Evolutionary conservation across 2,797 vertebrate species (phyloP).

Genomic region (Neoniphon sammara): DNA sequence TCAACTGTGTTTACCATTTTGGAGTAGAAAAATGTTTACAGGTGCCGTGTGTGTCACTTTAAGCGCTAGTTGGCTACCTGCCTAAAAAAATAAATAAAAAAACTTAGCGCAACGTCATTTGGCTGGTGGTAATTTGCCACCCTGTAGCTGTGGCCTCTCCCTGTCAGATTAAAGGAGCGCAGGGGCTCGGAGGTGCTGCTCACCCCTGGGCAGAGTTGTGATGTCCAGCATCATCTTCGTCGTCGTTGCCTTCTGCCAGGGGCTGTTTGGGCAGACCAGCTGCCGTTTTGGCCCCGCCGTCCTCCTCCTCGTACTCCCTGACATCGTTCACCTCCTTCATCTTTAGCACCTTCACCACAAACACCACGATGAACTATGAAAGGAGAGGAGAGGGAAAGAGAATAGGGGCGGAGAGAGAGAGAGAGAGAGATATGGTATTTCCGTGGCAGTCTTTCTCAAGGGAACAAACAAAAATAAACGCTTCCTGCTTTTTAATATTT

Average conservation of each 20-base stretch:
- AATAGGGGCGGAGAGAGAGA: neutral
- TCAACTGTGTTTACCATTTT: too few relatives aligned
- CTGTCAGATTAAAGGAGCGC: neutral
- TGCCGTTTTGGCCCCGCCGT: constrained; percentile 60
- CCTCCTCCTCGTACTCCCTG: constrained; percentile 90
- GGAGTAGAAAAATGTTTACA: too few relatives aligned
- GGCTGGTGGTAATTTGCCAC: constrained; percentile 20
- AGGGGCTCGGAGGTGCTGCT: constrained; percentile 56
- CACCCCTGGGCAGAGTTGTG: constrained; percentile 81
- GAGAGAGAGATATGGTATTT: neutral
- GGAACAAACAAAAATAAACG: neutral
- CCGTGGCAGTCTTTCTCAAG: neutral
- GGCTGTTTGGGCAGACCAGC: constrained; percentile 36
- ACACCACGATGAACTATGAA: constrained; percentile 91
- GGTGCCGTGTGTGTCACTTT: neutral
- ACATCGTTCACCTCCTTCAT: constrained; percentile 92
- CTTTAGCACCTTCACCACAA: constrained; percentile 92
- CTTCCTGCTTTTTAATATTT: neutral
- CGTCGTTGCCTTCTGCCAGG: constrained; percentile 36
- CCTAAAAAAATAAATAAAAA: constrained; percentile 21
- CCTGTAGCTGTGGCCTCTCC: neutral
- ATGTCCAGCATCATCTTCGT: constrained; percentile 73
- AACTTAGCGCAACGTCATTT: constrained; percentile 3
- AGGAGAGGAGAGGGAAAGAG: neutral
- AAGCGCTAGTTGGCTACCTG: constrained; percentile 22